phyloP scores from a whole-genome alignment of 2,797 vertebrate genomes.

The Telmatherina bonti region DNA sequence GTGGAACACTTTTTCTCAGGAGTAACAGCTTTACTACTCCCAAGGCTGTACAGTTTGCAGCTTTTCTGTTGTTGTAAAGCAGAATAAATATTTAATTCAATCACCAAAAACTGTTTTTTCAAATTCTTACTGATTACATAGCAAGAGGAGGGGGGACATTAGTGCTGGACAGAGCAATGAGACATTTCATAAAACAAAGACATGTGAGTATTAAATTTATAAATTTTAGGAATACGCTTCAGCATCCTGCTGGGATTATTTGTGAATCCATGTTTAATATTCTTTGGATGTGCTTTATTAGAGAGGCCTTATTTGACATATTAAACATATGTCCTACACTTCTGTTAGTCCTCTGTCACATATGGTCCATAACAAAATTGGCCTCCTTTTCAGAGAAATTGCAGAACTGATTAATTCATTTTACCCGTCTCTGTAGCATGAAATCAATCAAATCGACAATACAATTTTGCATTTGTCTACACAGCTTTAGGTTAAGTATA shows the following conservation, averaged over 20 bases:
- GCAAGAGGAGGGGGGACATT: not conserved
- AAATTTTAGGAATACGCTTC: not conserved
- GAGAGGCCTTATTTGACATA: not conserved
- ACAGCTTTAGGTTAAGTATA: constrained; percentile 38
- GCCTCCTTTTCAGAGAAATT: constrained; percentile 37
- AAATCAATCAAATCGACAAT: constrained; percentile 59
- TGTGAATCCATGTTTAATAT: not conserved
- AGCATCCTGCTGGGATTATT: not conserved
- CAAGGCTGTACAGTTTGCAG: constrained; percentile 30
- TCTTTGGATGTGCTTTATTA: not conserved
- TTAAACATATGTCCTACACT: not conserved
- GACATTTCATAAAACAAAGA: constrained; percentile 14
- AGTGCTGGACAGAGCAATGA: constrained; percentile 16
- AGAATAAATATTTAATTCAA: constrained; percentile 66
- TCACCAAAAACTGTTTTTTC: constrained; percentile 32
- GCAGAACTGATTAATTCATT: constrained; percentile 55
- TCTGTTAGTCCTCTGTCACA: not conserved
- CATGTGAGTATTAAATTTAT: not conserved
- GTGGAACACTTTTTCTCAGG: constrained; percentile 27
- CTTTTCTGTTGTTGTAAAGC: constrained; percentile 53
- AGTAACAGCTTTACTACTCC: constrained; percentile 30
- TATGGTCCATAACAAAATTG: constrained; percentile 22
- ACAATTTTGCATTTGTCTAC: constrained; percentile 49
- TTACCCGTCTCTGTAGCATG: constrained; percentile 23
- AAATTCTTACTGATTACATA: constrained; percentile 22